These are phyloP conservation scores for Drosophila pruinosa DNA, from an alignment of 1,140 invertebrate species.

Conservation along the genomic window DNA sequence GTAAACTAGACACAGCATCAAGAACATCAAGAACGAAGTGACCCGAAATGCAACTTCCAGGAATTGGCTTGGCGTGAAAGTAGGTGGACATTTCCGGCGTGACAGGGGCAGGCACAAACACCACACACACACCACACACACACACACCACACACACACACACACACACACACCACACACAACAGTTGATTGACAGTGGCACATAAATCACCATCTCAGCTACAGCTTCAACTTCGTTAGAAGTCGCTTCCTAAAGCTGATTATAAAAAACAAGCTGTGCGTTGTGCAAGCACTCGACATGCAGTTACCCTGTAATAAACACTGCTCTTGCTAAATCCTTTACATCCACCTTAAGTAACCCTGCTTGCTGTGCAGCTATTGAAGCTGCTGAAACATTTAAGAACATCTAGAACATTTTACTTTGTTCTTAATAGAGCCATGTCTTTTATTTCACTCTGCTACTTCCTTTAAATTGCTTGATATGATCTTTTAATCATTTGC, in stretches of 20 bases:
- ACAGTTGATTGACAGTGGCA: conserved; percentile 41
- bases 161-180: not conserved
- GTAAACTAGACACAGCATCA: conserved; percentile 28
- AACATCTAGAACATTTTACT: not conserved
- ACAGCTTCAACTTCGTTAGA: conserved; percentile 44
- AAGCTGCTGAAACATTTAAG: no score
- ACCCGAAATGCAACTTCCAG: conserved; percentile 26
- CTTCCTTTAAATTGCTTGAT: not conserved
- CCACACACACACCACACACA: conserved; percentile 7
- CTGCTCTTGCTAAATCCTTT: no score
- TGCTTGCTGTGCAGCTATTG: not conserved
- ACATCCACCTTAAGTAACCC: not conserved
- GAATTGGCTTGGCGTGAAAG: conserved; percentile 58
- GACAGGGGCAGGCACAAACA: conserved; percentile 40
- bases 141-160: not conserved
- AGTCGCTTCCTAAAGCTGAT: conserved; percentile 38
- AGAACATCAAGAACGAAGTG: not conserved
- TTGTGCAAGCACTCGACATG: not conserved
- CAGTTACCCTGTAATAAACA: not conserved
- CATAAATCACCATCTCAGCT: conserved; percentile 29
- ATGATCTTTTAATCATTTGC: not conserved
- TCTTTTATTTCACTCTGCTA: no score
- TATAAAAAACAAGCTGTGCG: not conserved
- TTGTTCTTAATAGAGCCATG: no score
- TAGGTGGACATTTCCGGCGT: conserved; percentile 73